Conservation (phyloP, 2,113 vertebrate genomes). For the Mormoops blainvillei region DNA sequence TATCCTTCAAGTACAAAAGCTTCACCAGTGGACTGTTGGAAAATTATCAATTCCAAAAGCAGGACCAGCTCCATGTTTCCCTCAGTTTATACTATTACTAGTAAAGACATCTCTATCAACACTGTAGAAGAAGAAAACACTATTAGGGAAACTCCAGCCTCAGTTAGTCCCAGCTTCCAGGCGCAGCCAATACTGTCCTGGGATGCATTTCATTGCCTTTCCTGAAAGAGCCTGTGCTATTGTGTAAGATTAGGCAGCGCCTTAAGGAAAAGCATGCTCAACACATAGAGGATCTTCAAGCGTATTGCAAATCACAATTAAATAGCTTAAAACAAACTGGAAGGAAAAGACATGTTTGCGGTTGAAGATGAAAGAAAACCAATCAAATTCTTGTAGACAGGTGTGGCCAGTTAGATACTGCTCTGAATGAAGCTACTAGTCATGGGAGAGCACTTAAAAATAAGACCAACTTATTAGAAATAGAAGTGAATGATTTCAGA, state of each 20-base stretch:
- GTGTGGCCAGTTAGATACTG: background rate
- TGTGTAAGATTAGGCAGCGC: conserved; percentile 93
- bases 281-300: conserved; percentile 91
- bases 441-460: background rate
- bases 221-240: conserved; percentile 89
- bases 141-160: conserved; percentile 78
- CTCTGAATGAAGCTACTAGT: background rate
- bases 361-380: conserved; percentile 85
- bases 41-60: conserved; percentile 65
- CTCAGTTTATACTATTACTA: background rate
- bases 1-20: conserved; percentile 63
- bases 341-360: conserved; percentile 71
- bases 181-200: conserved; percentile 69
- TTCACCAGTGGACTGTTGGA: conserved; percentile 66
- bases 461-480: background rate
- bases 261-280: conserved; percentile 91
- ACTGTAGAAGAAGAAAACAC: conserved; percentile 83
- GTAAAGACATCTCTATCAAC: conserved; percentile 63
- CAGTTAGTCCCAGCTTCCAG: conserved; percentile 61
- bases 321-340: conserved; percentile 87
- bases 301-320: conserved; percentile 95
- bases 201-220: conserved; percentile 79
- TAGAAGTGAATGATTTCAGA: conserved; percentile 83
- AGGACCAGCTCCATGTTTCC: conserved; percentile 68
- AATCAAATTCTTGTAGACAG: conserved; percentile 87